Conservation (phyloP, 35 echinoderm and acorn worm genomes). For the Stichopus chloronotus region DNA sequence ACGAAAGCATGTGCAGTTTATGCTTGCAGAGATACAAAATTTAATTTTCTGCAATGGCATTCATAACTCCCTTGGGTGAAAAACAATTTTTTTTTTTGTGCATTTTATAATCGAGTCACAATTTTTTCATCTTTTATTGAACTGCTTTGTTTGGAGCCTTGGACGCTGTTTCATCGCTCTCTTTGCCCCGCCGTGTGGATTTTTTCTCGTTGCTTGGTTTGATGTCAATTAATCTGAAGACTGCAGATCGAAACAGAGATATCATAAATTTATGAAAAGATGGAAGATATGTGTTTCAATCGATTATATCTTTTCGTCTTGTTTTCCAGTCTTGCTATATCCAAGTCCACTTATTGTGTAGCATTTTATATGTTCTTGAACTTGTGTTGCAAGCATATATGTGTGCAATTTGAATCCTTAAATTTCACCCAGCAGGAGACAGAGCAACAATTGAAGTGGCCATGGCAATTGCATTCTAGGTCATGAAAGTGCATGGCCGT, state of each 20-base stretch:
- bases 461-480: too few species aligned
- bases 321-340: background rate
- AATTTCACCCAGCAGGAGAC: too few species aligned
- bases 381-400: too few species aligned
- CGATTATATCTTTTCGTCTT: background rate
- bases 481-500: too few species aligned
- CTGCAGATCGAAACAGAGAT: background rate
- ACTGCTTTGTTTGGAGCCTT: background rate
- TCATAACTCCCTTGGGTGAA: conserved; percentile 36
- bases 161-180: background rate
- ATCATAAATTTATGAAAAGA: background rate
- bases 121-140: background rate
- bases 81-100: conserved; percentile 45
- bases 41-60: conserved; percentile 44
- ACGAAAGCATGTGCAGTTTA: background rate
- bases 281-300: background rate
- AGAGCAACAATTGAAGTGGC: too few species aligned
- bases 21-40: conserved; percentile 16
- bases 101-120: conserved; percentile 17
- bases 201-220: background rate
- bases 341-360: too few species aligned
- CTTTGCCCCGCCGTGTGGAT: background rate
- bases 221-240: background rate
- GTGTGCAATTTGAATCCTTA: too few species aligned
- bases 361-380: too few species aligned